Conservation (phyloP, 2,797 vertebrate species). For the Myripristis jacobus region DNA sequence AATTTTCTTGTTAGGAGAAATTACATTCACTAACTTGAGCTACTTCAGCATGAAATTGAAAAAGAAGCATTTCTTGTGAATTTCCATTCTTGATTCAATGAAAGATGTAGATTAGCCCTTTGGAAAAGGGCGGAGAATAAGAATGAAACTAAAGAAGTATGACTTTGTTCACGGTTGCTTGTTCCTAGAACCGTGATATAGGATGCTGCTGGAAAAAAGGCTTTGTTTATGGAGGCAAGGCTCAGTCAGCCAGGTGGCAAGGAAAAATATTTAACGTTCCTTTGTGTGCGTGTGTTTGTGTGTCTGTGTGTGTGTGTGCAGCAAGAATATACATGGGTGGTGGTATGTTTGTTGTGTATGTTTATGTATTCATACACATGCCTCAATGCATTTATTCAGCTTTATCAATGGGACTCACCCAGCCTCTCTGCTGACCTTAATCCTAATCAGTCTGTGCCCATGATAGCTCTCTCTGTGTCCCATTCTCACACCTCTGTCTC, state of each 20-base stretch:
- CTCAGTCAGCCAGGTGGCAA: conserved; percentile 75
- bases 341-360: conserved; percentile 28
- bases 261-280: conserved; percentile 53
- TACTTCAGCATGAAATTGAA: conserved; percentile 99
- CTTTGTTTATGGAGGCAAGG: conserved; percentile 82
- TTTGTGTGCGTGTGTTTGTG: conserved; percentile 20
- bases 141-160: conserved; percentile 77
- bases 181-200: conserved; percentile 82
- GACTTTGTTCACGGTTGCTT: conserved; percentile 82
- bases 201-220: conserved; percentile 69
- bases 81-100: conserved; percentile 99
- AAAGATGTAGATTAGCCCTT: conserved; percentile 93
- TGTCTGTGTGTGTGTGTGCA: conserved; percentile 41
- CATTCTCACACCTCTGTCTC: conserved; percentile 83
- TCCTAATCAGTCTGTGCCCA: too few species aligned
- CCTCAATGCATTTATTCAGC: conserved; percentile 66
- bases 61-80: conserved; percentile 98
- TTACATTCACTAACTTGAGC: conserved; percentile 98
- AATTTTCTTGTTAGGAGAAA: conserved; percentile 99
- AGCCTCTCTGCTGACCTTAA: conserved; percentile 35
- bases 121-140: conserved; percentile 66
- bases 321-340: conserved; percentile 22
- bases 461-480: conserved; percentile 79
- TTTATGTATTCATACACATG: conserved; percentile 62
- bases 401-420: conserved; percentile 83